Percentiles rank a stretch among this genome's conserved stretches.
Conservation (phyloP, 2,797 vertebrate genomes). For the Margarornis squamiger region DNA sequence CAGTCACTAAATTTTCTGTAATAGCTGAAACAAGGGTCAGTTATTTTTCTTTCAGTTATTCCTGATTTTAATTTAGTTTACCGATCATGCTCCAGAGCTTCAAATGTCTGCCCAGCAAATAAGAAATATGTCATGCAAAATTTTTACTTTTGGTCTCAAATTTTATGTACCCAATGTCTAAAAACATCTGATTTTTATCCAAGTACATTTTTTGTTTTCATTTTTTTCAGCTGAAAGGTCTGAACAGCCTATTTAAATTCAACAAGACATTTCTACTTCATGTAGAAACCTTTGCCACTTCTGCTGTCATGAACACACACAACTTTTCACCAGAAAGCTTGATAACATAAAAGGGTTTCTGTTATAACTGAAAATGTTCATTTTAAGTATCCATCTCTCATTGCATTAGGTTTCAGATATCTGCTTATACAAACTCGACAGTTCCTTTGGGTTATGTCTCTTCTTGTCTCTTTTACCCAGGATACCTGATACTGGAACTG, state of each 20-base stretch:
- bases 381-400: background rate
- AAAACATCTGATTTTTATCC: background rate
- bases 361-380: background rate
- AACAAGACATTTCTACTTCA: background rate
- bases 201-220: background rate
- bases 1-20: background rate
- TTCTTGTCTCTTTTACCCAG: background rate
- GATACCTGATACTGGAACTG: background rate
- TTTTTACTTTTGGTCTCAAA: background rate
- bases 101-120: background rate
- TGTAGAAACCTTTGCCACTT: background rate
- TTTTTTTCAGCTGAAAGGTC: background rate
- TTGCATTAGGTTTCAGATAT: background rate
- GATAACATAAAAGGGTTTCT: background rate
- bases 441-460: background rate
- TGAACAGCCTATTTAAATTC: background rate
- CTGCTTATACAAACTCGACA: background rate
- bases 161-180: background rate
- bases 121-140: background rate
- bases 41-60: background rate
- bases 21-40: background rate
- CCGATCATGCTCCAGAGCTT: background rate
- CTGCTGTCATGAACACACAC: background rate
- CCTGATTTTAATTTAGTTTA: background rate
- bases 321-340: background rate